Evolutionary conservation across 2,113 vertebrate species (phyloP), one percentile per base, ranked within the genome.

Genomic region (Rhinogobius similis): DNA sequence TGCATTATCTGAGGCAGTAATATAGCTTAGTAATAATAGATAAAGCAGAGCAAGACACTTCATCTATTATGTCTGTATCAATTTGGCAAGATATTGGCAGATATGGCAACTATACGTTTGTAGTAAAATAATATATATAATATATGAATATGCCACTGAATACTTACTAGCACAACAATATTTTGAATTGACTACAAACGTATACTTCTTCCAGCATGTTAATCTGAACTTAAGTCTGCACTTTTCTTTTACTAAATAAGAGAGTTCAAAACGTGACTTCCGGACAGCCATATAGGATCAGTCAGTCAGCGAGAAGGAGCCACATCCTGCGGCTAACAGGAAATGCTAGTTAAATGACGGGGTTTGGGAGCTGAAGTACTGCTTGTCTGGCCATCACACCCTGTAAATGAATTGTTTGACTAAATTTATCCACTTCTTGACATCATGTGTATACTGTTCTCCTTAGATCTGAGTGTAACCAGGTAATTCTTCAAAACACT

Each of bases 291-390:
- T 85, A 66, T 68, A 83, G 81, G 56, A 84, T 61, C 1, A 61
- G n/a, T 27, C 62, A 20, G 23, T 73, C 74, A 82, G 10, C 38
- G 56, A 20, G 23, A 82, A 7, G 36, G 56, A 81, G 72, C 87
- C 85, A 85, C 86, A 88, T 91, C 91, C 88, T 81, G 84, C 79
- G 76, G 83, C 69, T 36, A 78, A 85, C 85, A 83, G 88, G 82
- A 90, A 90, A 86, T 75, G 58, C 73, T 84, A 82, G 77, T 81
- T 81, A 91, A 93, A 92, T 90, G 74, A 89, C 59, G 83, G 82
- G 87, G 86, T 91, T 41, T 84, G 72, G 73, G 68, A 88, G 82
- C 81, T 74, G 46, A 86, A 73, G 69, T 78, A 46, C 75, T 78
- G 65, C 62, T 63, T 48, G 52, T 67, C 38, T 83, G 72, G 29